Evolutionary conservation across 2,888 invertebrate species (phyloP).

Genomic region (Cremastobaeus sp.): DNA sequence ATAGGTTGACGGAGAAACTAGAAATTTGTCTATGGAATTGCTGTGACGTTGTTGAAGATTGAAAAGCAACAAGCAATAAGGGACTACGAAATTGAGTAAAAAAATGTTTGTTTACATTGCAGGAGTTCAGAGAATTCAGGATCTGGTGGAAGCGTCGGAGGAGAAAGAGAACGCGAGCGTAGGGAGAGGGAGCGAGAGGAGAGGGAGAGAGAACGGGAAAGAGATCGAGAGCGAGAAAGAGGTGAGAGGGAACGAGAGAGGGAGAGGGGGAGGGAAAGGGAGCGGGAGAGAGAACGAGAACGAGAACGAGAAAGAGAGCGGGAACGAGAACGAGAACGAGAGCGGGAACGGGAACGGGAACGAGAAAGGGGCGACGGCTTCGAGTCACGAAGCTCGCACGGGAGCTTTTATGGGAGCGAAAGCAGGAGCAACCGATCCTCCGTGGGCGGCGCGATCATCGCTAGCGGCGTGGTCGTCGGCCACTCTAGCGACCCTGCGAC

Average conservation of each 20-base stretch:
- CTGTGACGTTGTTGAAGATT: too few species aligned
- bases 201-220: constrained; percentile 66
- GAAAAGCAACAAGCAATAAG: too few species aligned
- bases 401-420: constrained; percentile 74
- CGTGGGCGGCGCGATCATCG: constrained; percentile 68
- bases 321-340: constrained; percentile 44
- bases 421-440: constrained; percentile 67
- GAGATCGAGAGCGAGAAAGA: constrained; percentile 65
- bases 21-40: too few species aligned
- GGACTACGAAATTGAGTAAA: too few species aligned
- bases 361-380: constrained; percentile 68
- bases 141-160: constrained; percentile 68
- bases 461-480: constrained; percentile 69
- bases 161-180: constrained; percentile 70
- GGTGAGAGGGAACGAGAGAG: constrained; percentile 18
- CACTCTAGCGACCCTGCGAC: constrained; percentile 70
- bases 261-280: constrained; percentile 19
- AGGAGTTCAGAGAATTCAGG: constrained; percentile 76
- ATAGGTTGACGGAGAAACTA: too few species aligned
- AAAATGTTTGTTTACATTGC: too few species aligned
- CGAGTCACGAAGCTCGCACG: constrained; percentile 78
- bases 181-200: constrained; percentile 67
- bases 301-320: constrained; percentile 23
- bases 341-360: constrained; percentile 33
- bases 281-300: constrained; percentile 14